Percentiles rank a stretch among this genome's conserved stretches.
These are phyloP conservation scores for Eptesicus fuscus DNA, from an alignment of 2,113 vertebrate genomes.

Conservation along the genomic window DNA sequence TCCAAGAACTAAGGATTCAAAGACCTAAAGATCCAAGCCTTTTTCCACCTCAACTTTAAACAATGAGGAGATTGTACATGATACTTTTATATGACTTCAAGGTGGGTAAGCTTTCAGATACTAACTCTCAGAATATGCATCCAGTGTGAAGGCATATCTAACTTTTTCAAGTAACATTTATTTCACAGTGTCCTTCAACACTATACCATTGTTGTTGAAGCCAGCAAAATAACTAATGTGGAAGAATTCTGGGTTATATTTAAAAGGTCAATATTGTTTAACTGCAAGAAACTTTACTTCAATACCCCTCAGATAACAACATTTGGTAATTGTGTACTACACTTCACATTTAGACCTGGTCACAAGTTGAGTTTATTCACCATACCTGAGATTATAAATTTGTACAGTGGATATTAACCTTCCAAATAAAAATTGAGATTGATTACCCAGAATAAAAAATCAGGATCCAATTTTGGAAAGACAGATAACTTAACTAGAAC, in stretches of 20 bases:
- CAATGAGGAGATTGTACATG: neutral
- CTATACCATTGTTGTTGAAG: neutral
- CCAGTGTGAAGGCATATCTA: neutral
- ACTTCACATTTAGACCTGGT: neutral
- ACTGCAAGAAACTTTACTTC: neutral
- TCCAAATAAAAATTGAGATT: slow-evolving; percentile 12
- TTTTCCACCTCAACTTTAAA: neutral
- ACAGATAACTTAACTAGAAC: neutral
- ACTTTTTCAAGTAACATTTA: neutral
- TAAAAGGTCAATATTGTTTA: neutral
- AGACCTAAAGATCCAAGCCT: neutral
- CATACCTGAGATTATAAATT: neutral
- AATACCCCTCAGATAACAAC: neutral
- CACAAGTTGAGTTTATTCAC: neutral
- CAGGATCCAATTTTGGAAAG: neutral
- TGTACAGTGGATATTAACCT: neutral
- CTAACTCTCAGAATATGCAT: neutral
- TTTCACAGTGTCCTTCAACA: neutral
- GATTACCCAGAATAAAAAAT: neutral
- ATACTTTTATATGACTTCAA: neutral
- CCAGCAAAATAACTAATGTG: neutral
- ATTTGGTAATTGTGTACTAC: neutral
- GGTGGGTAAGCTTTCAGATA: neutral
- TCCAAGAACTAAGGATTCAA: neutral
- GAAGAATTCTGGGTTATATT: neutral